Conservation (phyloP, 92 coral and sea anemone species). For the Montipora capitata region DNA sequence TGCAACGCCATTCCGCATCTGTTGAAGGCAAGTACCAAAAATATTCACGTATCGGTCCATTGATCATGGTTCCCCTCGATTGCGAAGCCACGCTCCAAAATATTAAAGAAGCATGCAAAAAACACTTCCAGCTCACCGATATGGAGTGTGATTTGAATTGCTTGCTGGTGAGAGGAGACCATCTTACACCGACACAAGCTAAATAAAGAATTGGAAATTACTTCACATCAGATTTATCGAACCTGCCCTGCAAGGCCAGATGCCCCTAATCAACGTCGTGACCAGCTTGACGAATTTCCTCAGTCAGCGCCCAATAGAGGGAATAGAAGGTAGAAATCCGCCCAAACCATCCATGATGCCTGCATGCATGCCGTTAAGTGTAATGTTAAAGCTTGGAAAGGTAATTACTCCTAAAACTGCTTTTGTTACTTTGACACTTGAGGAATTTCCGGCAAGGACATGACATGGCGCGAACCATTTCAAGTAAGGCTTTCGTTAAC, state of each 20-base stretch:
- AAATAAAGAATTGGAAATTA: slow-evolving; percentile 76
- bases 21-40: slow-evolving; percentile 45
- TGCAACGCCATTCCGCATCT: slow-evolving; percentile 5
- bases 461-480: slow-evolving; percentile 68
- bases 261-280: slow-evolving; percentile 25
- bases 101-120: slow-evolving; percentile 74
- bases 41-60: slow-evolving; percentile 77
- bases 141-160: slow-evolving; percentile 78
- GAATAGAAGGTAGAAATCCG: slow-evolving; percentile 50
- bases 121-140: slow-evolving; percentile 70
- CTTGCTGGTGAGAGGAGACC: slow-evolving; percentile 84
- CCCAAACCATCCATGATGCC: slow-evolving; percentile 59
- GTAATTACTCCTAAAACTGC: slow-evolving; percentile 68
- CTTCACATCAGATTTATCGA: slow-evolving; percentile 78
- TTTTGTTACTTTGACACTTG: slow-evolving; percentile 56
- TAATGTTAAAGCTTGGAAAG: slow-evolving; percentile 78
- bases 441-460: slow-evolving; percentile 66
- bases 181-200: slow-evolving; percentile 69
- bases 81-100: slow-evolving; percentile 68
- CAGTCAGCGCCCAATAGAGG: slow-evolving; percentile 45
- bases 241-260: slow-evolving; percentile 27
- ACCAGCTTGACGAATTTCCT: slow-evolving; percentile 33
- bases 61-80: slow-evolving; percentile 71
- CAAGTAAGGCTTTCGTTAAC: slow-evolving; percentile 66
- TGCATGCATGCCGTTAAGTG: slow-evolving; percentile 70